phyloP scores from a whole-genome alignment of 2,888 invertebrate genomes.

The Pyrrhia umbra region DNA sequence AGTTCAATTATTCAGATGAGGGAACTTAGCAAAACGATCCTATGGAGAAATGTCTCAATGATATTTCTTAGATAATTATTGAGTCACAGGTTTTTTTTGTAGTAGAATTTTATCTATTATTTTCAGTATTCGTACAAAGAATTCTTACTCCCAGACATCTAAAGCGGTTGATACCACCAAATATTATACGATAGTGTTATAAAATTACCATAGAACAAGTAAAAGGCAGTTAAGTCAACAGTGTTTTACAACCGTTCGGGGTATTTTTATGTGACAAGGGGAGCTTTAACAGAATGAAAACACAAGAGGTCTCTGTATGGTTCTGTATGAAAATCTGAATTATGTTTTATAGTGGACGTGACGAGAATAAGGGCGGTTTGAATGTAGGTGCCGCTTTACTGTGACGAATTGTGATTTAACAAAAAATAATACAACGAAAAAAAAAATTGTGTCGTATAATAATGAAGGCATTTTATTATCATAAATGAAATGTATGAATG shows the following conservation, averaged over 20 bases:
- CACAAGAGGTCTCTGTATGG: slow-evolving; percentile 71
- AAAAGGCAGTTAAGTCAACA: slow-evolving; percentile 62
- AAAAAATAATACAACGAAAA: too few species aligned
- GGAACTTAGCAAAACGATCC: slow-evolving; percentile 6
- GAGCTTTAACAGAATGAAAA: slow-evolving; percentile 81
- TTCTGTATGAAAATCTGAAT: slow-evolving; percentile 87
- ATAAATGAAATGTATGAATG: too few species aligned
- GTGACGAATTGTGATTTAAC: too few species aligned
- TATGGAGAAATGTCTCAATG: slow-evolving; percentile 14
- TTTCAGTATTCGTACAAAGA: too few species aligned
- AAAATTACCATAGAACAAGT: slow-evolving; percentile 63
- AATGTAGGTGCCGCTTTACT: slow-evolving; percentile 66
- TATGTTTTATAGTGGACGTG: slow-evolving; percentile 89
- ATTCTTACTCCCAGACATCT: not conserved
- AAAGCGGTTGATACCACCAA: slow-evolving; percentile 21
- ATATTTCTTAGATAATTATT: slow-evolving; percentile 20
- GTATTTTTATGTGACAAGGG: slow-evolving; percentile 79
- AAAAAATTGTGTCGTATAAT: too few species aligned
- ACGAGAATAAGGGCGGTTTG: slow-evolving; percentile 79
- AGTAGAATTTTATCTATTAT: too few species aligned
- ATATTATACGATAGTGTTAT: slow-evolving; percentile 54
- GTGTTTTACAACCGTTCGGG: slow-evolving; percentile 78
- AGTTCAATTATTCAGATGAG: slow-evolving; percentile 60
- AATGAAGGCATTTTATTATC: too few species aligned
- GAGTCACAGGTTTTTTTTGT: too few species aligned